Evolutionary conservation across 2,113 vertebrate genomes (phyloP), one percentile per base, ranked within the genome.

Genomic region (Paramormyrops kingsleyae): DNA sequence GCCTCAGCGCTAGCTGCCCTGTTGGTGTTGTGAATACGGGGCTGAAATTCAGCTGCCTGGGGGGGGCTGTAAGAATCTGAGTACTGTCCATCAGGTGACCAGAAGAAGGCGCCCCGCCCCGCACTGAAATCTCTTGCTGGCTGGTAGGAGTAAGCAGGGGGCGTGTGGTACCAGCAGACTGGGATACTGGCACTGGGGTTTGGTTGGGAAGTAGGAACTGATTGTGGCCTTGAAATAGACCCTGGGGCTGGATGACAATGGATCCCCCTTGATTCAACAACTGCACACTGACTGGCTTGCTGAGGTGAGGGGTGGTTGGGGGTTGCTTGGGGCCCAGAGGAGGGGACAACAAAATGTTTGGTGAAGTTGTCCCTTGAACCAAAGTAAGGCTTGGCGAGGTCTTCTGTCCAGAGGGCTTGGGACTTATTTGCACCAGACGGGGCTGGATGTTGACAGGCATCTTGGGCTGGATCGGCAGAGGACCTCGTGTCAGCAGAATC

Each of bases 391-490:
- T 94, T n/a, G 93, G 88, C 0, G 94, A 21, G 44, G 92, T 89
- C 90, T 96, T 97, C 53, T 96, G 95, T 49, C 94, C 95, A 2
- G 94, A 88, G 6, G 94, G 95, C 86, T 96, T 97, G 80, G 96
- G 96, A 90, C 96, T 97, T 2, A 96, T 96, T 86, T 97, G 96
- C 39, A 97, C 94, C 80, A 96, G 90, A 74, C 95, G 92, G 47
- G 96, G 95, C 89, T 97, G 96, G 27, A 97, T 96, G 93, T 92
- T 97, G 91, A 96, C 91, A n/a, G 95, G 95, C 83, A 96, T 91
- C 90, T 96, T 97, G 92, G 95, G 96, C 42, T 97, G 96, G 83
- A 97, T 97, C 9, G 92, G 94, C 35, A 95, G 92, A 1, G 94
- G 95, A 0, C 92, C 94, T 0, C 95, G 94, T 90, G 96, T 94